Conservation (phyloP, 2,113 vertebrate species). For the Stegostoma tigrinum region DNA sequence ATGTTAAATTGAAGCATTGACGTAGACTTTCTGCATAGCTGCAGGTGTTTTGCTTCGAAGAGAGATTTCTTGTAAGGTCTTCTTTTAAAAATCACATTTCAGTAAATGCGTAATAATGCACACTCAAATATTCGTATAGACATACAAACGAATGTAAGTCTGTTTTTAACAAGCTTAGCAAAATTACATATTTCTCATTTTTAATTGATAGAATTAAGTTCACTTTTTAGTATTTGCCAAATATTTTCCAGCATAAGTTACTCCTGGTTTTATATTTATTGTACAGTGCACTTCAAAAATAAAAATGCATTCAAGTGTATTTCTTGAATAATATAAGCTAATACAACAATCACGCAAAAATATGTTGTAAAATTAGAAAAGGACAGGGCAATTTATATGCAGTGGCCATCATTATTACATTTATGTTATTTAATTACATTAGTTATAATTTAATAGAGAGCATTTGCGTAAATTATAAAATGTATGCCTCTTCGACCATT, state of each 20-base stretch:
- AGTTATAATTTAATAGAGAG: not conserved
- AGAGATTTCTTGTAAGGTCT: not conserved
- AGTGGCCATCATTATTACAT: not conserved
- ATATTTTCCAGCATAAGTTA: not conserved
- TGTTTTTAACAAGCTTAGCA: not conserved
- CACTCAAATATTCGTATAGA: not conserved
- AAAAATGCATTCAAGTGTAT: not conserved
- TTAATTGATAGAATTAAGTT: not conserved
- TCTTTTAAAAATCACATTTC: not conserved
- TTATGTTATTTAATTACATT: not conserved
- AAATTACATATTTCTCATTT: not conserved
- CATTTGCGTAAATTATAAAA: not conserved
- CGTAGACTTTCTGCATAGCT: constrained; percentile 28
- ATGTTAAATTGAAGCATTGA: constrained; percentile 45
- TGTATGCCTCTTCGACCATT: not conserved
- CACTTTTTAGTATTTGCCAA: not conserved
- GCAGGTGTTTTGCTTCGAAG: constrained; percentile 37
- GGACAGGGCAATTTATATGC: not conserved
- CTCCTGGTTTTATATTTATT: not conserved
- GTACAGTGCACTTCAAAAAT: not conserved
- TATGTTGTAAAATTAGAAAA: not conserved
- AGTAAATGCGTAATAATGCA: not conserved
- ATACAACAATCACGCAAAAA: not conserved
- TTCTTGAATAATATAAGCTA: not conserved
- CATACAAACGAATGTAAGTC: too few species aligned